Evolutionary conservation across 2,888 invertebrate genomes (phyloP).

Genomic region (Protodeltote pygarga): DNA sequence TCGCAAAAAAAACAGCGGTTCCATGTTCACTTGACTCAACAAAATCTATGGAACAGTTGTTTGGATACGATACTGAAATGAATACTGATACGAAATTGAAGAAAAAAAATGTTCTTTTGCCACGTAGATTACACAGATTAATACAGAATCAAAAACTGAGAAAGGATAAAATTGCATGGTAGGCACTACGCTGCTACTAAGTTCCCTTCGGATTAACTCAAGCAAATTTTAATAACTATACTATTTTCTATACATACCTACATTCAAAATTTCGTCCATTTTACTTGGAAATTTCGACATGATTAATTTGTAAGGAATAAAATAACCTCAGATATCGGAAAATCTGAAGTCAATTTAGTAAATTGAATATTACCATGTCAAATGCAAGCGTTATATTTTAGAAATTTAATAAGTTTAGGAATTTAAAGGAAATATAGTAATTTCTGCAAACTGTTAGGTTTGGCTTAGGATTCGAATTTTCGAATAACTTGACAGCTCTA

Average conservation of each 20-base stretch:
- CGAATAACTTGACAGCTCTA: too few relatives aligned
- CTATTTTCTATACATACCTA: constrained; percentile 13
- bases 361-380: constrained; percentile 26
- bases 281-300: constrained; percentile 19
- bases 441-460: too few relatives aligned
- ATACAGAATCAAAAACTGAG: too few relatives aligned
- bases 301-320: constrained; percentile 24
- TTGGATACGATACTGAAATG: too few relatives aligned
- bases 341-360: constrained; percentile 12
- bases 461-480: too few relatives aligned
- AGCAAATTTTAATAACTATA: constrained; percentile 38
- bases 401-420: not conserved
- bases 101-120: too few relatives aligned
- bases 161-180: constrained; percentile 27
- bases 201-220: too few relatives aligned
- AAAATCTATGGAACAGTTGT: too few relatives aligned
- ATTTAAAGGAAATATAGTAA: not conserved
- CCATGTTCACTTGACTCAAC: too few relatives aligned
- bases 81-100: too few relatives aligned
- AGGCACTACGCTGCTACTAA: constrained; percentile 8
- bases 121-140: too few relatives aligned
- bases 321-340: not conserved
- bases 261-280: constrained; percentile 22
- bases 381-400: constrained; percentile 10
- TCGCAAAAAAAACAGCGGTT: too few relatives aligned